Evolutionary conservation across 2,888 invertebrate species (phyloP), one percentile per base, ranked within the genome.

Genomic region (Tridacna crocea): DNA sequence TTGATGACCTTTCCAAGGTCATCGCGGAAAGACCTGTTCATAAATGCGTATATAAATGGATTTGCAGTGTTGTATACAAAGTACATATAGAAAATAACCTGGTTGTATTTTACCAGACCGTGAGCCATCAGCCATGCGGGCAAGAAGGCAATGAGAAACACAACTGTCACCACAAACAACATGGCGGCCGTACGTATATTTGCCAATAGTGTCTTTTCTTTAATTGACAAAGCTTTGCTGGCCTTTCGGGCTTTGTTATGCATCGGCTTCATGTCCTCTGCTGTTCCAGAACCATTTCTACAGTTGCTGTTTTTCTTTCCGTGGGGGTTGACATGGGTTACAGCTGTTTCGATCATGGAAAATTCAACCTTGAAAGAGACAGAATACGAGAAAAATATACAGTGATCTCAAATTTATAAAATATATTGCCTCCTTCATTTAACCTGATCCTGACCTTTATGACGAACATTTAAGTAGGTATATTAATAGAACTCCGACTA

Each of bases 111-210:
- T 8, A 93, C 73, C 22, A 91, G 47, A 17, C 68, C 47, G 61
- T 90, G 83, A 11, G 92, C 91, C 92, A 92, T 93, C 13, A 94
- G 85, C 87, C 90, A 92, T 11, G 93, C 92, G 0, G 94, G 94
- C 24, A 93, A 79, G 82, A 93, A 94, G 0, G 93, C 92, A 24
- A 94, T 83, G n/a, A 94, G 85, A 81, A 94, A 94, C 70, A 94
- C 93, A 12, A 93, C 81, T 0, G 93, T 93, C 3, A 94, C 94
- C 4, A 94, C 93, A 85, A 93, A 94, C 81, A 94, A 82, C 94
- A 94, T 94, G 66, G 90, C 92, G 10, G 94, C 94, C n/a, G 94
- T 94, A 72, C 93, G 91, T 55, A 94, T 90, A 83, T 94, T 94
- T n/a, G 91, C 91, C 51, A 80, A 73, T 6, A 87, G 75, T 15